Conservation (phyloP, 2,888 invertebrate species). For the Orgyia antiqua region DNA sequence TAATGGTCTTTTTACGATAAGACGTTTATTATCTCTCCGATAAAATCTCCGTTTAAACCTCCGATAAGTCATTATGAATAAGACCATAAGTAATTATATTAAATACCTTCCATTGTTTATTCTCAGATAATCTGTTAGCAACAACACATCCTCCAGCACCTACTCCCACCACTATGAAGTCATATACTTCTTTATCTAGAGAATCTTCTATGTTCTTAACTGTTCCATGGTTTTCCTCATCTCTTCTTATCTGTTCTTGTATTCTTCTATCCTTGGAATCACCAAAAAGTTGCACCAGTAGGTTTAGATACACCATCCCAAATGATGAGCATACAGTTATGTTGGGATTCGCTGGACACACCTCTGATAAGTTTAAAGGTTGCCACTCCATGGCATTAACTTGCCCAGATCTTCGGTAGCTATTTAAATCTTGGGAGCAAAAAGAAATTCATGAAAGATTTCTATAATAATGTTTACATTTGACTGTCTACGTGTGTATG, state of each 20-base stretch:
- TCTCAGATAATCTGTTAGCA: conserved; percentile 44
- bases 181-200: conserved; percentile 7
- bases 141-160: conserved; percentile 42
- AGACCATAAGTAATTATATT: too few relatives aligned
- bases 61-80: too few relatives aligned
- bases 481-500: too few relatives aligned
- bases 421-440: too few relatives aligned
- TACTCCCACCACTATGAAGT: conserved; percentile 17
- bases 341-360: not conserved
- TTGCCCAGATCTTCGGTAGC: too few relatives aligned
- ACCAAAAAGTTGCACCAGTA: not conserved
- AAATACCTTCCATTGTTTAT: conserved; percentile 40
- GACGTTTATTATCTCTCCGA: too few relatives aligned
- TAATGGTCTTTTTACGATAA: too few relatives aligned
- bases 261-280: conserved; percentile 1
- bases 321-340: not conserved
- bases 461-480: too few relatives aligned
- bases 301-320: not conserved
- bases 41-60: too few relatives aligned
- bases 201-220: not conserved
- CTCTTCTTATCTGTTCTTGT: not conserved
- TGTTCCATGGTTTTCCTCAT: not conserved
- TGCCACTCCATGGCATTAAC: too few relatives aligned
- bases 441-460: too few relatives aligned
- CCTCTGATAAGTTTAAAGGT: not conserved